Percentiles rank a stretch among this genome's conserved stretches.
Conservation (phyloP, 2,113 vertebrate species). For the Paracyprichromis sp. region DNA sequence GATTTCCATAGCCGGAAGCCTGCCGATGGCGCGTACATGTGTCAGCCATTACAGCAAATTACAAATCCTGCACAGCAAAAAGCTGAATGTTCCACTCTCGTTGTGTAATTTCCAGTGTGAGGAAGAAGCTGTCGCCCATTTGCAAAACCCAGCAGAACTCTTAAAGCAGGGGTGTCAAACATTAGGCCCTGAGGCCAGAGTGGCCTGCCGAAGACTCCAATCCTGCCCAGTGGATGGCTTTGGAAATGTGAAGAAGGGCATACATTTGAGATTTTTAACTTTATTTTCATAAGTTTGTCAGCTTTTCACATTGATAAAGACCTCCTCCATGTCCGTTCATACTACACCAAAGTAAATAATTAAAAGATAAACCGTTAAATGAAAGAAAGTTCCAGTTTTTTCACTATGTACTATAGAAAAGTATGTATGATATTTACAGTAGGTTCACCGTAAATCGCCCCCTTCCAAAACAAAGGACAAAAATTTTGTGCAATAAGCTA, state of each 20-base stretch:
- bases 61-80: conserved; percentile 51
- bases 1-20: conserved; percentile 53
- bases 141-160: conserved; percentile 19
- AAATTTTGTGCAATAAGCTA: not conserved
- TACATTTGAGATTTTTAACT: not conserved
- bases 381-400: not conserved
- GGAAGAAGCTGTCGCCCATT: conserved; percentile 48
- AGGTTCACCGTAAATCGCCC: not conserved
- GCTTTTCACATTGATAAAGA: not conserved
- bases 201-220: not conserved
- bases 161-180: not conserved
- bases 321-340: not conserved
- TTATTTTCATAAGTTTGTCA: not conserved
- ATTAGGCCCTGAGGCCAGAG: not conserved
- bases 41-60: conserved; percentile 70
- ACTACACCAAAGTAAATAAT: not conserved
- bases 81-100: conserved; percentile 49
- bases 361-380: not conserved
- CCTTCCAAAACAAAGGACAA: rapidly evolving
- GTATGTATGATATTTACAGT: not conserved
- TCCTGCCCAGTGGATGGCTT: not conserved
- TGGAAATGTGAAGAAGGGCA: not conserved
- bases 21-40: conserved; percentile 55
- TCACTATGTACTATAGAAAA: not conserved
- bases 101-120: conserved; percentile 61